phyloP scores from a whole-genome alignment of 2,888 invertebrate genomes.

The Phalera bucephala region DNA sequence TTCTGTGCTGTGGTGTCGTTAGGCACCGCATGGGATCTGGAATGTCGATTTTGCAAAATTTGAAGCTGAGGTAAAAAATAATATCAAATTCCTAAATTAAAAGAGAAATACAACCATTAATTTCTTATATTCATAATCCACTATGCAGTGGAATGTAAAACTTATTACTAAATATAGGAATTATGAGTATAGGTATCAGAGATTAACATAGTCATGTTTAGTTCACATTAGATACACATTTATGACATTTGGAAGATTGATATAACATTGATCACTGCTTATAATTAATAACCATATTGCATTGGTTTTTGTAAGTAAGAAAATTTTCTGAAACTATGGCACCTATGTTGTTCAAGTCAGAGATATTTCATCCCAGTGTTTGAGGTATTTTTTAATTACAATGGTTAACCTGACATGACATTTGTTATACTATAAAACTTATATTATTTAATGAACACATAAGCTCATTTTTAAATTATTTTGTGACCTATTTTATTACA shows the following conservation, averaged over 20 bases:
- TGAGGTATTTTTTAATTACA: slow-evolving; percentile 20
- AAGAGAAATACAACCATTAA: no score
- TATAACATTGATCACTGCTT: neutral
- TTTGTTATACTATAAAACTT: neutral
- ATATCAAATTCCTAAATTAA: no score
- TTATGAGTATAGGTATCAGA: neutral
- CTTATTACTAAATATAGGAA: neutral
- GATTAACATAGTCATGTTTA: neutral
- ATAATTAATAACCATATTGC: neutral
- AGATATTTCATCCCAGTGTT: slow-evolving; percentile 4
- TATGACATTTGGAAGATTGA: no score
- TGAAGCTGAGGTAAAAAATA: no score
- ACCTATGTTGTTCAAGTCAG: slow-evolving; percentile 13
- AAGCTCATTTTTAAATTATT: slow-evolving; percentile 5
- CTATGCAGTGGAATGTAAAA: neutral
- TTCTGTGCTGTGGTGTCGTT: no score
- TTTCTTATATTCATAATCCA: no score
- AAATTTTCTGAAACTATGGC: slow-evolving; percentile 17
- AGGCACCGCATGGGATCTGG: no score
- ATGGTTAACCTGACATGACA: slow-evolving; percentile 5
- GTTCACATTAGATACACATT: no score
- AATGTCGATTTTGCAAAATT: no score
- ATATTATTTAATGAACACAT: slow-evolving; percentile 1
- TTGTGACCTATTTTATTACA: no score
- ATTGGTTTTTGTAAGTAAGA: neutral